Conservation (phyloP, 2,113 vertebrate genomes). For the Eulemur macaco region DNA sequence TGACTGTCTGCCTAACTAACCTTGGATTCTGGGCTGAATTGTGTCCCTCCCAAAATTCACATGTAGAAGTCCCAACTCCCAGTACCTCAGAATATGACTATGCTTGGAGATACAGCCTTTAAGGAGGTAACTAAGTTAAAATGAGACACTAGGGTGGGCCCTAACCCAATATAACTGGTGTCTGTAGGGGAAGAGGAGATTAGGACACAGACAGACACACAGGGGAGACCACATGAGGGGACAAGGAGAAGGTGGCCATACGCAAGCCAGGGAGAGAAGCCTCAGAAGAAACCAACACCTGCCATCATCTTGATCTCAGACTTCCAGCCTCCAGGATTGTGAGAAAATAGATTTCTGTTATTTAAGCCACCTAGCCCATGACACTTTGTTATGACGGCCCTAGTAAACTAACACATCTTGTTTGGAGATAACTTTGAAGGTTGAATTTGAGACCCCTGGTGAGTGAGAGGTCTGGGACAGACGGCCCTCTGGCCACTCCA, state of each 20-base stretch:
- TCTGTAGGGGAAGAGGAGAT: background rate
- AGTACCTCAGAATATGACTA: background rate
- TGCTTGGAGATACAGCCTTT: background rate
- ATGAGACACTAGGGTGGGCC: background rate
- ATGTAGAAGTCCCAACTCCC: too few relatives aligned
- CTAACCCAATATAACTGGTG: background rate
- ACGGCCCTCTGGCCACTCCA: too few relatives aligned
- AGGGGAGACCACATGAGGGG: background rate
- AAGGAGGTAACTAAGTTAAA: background rate
- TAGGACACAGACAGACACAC: background rate
- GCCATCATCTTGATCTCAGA: background rate
- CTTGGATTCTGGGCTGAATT: background rate
- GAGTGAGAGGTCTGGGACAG: background rate
- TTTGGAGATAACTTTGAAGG: background rate
- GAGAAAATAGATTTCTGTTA: too few relatives aligned
- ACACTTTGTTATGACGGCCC: too few relatives aligned
- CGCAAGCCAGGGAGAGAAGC: background rate
- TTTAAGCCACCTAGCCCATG: background rate
- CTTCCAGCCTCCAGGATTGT: background rate
- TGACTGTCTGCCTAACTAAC: background rate
- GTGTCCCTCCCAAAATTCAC: background rate
- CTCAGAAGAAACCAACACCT: background rate
- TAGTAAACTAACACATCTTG: background rate
- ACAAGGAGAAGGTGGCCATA: rapidly evolving
- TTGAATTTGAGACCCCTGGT: background rate